Evolutionary conservation across 2,797 vertebrate species (phyloP).

Genomic region (Paramormyrops hopkinsi): DNA sequence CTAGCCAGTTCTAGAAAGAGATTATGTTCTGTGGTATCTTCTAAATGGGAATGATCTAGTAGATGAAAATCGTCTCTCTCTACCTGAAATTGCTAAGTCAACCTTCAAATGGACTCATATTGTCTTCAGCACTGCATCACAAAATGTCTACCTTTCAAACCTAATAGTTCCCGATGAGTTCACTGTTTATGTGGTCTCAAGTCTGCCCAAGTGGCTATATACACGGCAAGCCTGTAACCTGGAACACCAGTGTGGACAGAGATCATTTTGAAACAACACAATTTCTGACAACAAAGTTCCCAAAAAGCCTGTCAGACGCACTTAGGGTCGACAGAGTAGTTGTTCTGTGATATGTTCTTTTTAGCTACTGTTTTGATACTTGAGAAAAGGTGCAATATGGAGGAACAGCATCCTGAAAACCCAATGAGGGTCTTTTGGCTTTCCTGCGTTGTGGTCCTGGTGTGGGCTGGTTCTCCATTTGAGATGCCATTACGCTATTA

Average conservation of each 20-base stretch:
- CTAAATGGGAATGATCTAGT: background rate
- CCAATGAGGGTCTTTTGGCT: background rate
- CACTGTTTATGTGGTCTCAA: background rate
- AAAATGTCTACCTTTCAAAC: background rate
- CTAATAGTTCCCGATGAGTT: background rate
- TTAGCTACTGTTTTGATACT: background rate
- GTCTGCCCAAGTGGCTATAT: too few relatives aligned
- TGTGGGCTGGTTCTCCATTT: background rate
- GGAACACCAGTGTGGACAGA: background rate
- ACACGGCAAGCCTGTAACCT: background rate
- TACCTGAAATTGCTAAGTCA: background rate
- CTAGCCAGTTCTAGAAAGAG: background rate
- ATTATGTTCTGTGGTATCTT: background rate
- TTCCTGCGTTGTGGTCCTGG: background rate
- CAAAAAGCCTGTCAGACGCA: background rate
- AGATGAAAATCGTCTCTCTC: background rate
- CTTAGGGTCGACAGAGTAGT: background rate
- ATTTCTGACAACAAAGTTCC: background rate
- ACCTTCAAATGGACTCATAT: background rate
- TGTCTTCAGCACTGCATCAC: background rate
- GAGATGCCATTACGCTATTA: background rate
- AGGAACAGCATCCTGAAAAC: background rate
- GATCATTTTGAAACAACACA: too few relatives aligned
- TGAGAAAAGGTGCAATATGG: background rate
- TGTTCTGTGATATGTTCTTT: background rate